phyloP scores from a whole-genome alignment of 2,888 invertebrate species.

The Zonitis immaculata region DNA sequence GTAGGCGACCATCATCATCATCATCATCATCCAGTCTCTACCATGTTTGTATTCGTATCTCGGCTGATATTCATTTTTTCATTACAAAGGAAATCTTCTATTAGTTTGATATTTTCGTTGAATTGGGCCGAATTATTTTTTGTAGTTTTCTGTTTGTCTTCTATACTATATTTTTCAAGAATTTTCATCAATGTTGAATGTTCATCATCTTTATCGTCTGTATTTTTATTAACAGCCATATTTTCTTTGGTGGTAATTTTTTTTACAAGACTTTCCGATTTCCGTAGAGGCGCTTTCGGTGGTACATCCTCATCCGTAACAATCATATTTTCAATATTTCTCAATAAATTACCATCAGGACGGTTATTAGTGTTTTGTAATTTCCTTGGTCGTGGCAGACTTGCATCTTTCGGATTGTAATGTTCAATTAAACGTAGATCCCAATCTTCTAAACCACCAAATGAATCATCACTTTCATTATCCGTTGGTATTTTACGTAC shows the following conservation, averaged over 20 bases:
- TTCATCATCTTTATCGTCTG: constrained; percentile 33
- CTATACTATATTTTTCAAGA: constrained; percentile 41
- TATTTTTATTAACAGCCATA: constrained; percentile 1
- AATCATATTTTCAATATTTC: constrained; percentile 41
- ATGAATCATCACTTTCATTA: constrained; percentile 50
- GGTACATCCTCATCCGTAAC: constrained; percentile 32
- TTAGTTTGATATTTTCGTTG: constrained; percentile 28
- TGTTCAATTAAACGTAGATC: constrained; percentile 50
- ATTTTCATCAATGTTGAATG: constrained; percentile 46
- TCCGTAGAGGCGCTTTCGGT: constrained; percentile 37
- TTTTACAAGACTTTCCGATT: constrained; percentile 40
- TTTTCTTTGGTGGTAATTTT: constrained; percentile 33
- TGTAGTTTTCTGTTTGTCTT: constrained; percentile 24
- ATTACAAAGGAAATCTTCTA: constrained; percentile 33
- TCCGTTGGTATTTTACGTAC: constrained; percentile 39
- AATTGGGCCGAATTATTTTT: constrained; percentile 18
- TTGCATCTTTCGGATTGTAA: constrained; percentile 47
- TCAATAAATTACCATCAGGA: constrained; percentile 31
- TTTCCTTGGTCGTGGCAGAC: constrained; percentile 43
- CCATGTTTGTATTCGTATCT: constrained; percentile 10
- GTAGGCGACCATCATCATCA: not conserved
- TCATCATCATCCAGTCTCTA: constrained; percentile 6
- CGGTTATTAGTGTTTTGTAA: constrained; percentile 23
- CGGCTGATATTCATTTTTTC: constrained; percentile 27
- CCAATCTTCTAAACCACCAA: constrained; percentile 52